phyloP scores from a whole-genome alignment of 2,888 invertebrate genomes.

The Nymphalis urticae region DNA sequence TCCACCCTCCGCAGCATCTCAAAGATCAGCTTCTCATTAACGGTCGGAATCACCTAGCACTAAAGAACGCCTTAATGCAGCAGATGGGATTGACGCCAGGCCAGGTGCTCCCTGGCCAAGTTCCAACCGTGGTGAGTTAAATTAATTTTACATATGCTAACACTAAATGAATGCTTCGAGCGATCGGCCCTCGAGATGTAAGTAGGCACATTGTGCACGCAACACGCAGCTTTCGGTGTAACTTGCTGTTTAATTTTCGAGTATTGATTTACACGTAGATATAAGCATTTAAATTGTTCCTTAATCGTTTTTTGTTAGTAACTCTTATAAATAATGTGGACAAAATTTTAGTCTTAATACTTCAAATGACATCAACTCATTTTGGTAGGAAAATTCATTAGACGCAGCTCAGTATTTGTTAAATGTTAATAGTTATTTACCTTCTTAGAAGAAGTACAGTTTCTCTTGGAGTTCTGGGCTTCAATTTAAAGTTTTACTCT shows the following conservation, averaged over 20 bases:
- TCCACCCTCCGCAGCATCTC: conserved; percentile 99
- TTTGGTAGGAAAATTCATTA: conserved; percentile 8
- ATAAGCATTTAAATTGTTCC: conserved; percentile 71
- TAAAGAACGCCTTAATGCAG: conserved; percentile 99
- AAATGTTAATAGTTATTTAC: conserved; percentile 43
- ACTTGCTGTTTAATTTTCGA: conserved; percentile 62
- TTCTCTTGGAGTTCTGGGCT: conserved; percentile 49
- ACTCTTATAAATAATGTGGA: conserved; percentile 1
- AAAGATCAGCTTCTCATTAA: conserved; percentile 99
- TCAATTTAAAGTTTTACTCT: conserved; percentile 59
- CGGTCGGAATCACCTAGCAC: conserved; percentile 99
- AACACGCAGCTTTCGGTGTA: conserved; percentile 77
- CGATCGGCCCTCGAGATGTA: conserved; percentile 70
- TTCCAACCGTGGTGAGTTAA: conserved; percentile 93
- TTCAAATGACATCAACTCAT: conserved; percentile 1
- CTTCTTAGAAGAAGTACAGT: conserved; percentile 50
- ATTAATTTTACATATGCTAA: conserved; percentile 27
- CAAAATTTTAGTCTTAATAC: background rate
- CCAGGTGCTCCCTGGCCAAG: conserved; percentile 96
- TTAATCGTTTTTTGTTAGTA: conserved; percentile 23
- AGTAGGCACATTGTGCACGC: conserved; percentile 68
- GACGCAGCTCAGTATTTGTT: conserved; percentile 12
- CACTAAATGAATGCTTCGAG: conserved; percentile 61
- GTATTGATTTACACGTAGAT: conserved; percentile 58
- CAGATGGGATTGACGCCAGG: conserved; percentile 97